phyloP scores from a whole-genome alignment of 1,140 invertebrate species.

The Leptopilina clavipes region DNA sequence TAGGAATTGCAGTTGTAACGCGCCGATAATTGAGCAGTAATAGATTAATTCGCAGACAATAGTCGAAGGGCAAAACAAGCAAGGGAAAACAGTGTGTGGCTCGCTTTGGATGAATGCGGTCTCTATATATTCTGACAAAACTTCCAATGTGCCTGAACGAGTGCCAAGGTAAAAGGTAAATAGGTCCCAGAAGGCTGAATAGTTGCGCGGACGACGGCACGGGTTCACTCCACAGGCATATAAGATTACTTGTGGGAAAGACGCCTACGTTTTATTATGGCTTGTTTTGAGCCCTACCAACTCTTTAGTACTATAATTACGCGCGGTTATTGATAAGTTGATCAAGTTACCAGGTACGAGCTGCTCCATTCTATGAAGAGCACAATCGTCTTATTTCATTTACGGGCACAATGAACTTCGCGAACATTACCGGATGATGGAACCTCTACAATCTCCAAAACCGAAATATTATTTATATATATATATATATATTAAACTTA shows the following conservation, averaged over 20 bases:
- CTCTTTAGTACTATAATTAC: slow-evolving; percentile 75
- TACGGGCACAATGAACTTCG: slow-evolving; percentile 47
- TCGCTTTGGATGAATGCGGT: slow-evolving; percentile 60
- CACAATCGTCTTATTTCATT: slow-evolving; percentile 60
- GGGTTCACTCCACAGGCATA: slow-evolving; percentile 70
- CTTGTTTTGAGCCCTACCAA: slow-evolving; percentile 74
- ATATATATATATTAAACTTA: too few relatives aligned
- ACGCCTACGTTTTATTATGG: slow-evolving; percentile 74
- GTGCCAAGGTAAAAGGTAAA: too few relatives aligned
- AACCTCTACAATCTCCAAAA: slow-evolving; percentile 40
- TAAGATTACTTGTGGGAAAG: slow-evolving; percentile 75
- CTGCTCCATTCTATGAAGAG: slow-evolving; percentile 56
- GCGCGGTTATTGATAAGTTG: slow-evolving; percentile 75
- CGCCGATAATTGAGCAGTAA: slow-evolving; percentile 72
- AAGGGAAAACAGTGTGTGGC: slow-evolving; percentile 50
- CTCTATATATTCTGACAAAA: background rate
- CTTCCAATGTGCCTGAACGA: background rate
- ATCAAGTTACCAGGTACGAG: slow-evolving; percentile 71
- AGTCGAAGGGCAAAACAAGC: slow-evolving; percentile 60
- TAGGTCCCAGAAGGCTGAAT: slow-evolving; percentile 59
- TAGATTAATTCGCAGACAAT: slow-evolving; percentile 74
- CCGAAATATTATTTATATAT: too few relatives aligned
- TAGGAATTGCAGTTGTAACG: slow-evolving; percentile 46
- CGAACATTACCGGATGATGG: slow-evolving; percentile 45
- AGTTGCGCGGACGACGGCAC: slow-evolving; percentile 66